These are phyloP conservation scores for Drosophila mayri DNA, from an alignment of 1,140 invertebrate species.

Conservation along the genomic window DNA sequence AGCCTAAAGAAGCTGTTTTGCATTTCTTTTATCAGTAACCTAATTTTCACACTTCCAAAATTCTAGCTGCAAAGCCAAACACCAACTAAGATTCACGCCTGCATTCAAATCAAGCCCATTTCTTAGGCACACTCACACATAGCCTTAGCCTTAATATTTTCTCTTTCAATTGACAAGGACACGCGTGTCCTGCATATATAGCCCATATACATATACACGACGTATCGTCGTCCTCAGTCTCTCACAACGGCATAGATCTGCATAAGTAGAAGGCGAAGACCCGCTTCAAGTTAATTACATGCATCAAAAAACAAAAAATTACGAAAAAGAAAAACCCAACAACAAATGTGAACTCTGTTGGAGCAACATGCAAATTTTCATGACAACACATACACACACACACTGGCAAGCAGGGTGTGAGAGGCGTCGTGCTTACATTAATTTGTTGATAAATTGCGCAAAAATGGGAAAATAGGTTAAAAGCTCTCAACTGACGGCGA, in stretches of 20 bases:
- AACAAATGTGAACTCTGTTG: slow-evolving; percentile 32
- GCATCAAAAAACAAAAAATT: slow-evolving; percentile 50
- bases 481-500: slow-evolving; percentile 58
- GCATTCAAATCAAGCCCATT: slow-evolving; percentile 3
- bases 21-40: background rate
- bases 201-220: too few relatives aligned
- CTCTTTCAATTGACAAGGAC: slow-evolving; percentile 26
- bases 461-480: slow-evolving; percentile 80
- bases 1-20: background rate
- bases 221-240: slow-evolving; percentile 39
- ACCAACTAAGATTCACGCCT: background rate
- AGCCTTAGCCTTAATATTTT: background rate
- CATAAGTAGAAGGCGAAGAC: slow-evolving; percentile 45
- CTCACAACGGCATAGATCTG: slow-evolving; percentile 50
- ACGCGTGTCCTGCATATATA: slow-evolving; percentile 11
- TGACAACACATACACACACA: slow-evolving; percentile 26
- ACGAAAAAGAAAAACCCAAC: slow-evolving; percentile 24
- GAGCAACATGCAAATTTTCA: slow-evolving; percentile 70
- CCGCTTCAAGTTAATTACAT: slow-evolving; percentile 78
- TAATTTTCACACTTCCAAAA: background rate
- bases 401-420: slow-evolving; percentile 1
- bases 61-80: background rate
- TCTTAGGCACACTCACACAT: background rate
- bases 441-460: slow-evolving; percentile 78
- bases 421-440: slow-evolving; percentile 67